Conservation (phyloP, 2,113 vertebrate species). For the Peucedramus taeniatus region DNA sequence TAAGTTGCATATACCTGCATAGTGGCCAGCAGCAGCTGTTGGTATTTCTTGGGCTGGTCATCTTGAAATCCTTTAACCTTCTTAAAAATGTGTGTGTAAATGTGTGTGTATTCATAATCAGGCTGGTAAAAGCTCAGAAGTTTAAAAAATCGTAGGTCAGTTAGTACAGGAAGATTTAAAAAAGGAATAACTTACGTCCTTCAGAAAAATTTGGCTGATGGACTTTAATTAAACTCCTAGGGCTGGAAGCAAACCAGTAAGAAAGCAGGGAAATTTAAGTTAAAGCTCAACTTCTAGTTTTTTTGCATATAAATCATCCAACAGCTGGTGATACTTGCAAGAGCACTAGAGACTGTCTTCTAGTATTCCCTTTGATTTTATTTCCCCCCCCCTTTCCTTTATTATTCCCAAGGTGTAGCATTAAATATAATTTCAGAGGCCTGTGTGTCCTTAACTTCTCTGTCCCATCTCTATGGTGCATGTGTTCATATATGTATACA, state of each 20-base stretch:
- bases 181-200: background rate
- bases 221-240: conserved; percentile 33
- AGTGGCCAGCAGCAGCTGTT: background rate
- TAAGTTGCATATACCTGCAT: background rate
- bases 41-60: background rate
- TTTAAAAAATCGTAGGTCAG: background rate
- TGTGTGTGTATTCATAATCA: background rate
- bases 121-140: background rate
- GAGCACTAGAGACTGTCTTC: background rate
- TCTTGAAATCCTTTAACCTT: background rate
- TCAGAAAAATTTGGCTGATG: background rate
- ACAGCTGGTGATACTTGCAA: conserved; percentile 41
- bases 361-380: conserved; percentile 32
- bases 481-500: background rate
- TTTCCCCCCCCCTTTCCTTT: background rate
- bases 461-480: background rate
- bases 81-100: background rate
- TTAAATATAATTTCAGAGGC: conserved; percentile 14
- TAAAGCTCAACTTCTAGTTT: background rate
- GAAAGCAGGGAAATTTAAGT: background rate
- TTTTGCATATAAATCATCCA: conserved; percentile 21
- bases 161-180: background rate
- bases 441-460: background rate
- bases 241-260: conserved; percentile 7
- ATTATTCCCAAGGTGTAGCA: conserved; percentile 2